Conservation (phyloP, 1,140 invertebrate genomes). For the Aphis gossypii region DNA sequence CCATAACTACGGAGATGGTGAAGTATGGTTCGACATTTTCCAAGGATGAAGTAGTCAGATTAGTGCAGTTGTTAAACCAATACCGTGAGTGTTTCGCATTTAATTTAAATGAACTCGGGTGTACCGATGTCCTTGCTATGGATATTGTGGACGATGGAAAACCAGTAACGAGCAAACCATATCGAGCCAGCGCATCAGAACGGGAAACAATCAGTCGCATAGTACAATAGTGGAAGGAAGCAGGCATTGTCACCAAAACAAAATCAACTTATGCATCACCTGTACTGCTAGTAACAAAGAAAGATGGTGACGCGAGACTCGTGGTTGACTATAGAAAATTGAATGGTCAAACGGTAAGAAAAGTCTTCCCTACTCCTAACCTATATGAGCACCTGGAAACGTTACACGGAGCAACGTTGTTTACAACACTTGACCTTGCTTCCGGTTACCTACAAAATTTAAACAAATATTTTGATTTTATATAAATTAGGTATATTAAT, state of each 20-base stretch:
- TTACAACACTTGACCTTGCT: constrained; percentile 58
- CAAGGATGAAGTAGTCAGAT: not conserved
- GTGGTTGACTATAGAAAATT: constrained; percentile 60
- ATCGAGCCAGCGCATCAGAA: not conserved
- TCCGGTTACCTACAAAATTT: constrained; percentile 60
- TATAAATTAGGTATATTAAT: too few species aligned
- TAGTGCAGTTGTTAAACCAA: constrained; percentile 15
- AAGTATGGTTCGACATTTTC: not conserved
- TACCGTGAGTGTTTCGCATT: not conserved
- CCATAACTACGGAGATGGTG: not conserved
- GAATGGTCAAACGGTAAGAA: constrained; percentile 59
- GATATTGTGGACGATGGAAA: not conserved
- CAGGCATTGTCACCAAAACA: constrained; percentile 60
- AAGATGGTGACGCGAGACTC: constrained; percentile 56
- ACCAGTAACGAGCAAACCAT: not conserved
- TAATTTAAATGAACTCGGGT: not conserved
- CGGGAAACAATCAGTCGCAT: not conserved
- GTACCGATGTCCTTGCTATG: not conserved
- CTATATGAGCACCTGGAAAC: constrained; percentile 60
- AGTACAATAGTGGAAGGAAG: constrained; percentile 54
- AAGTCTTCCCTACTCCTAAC: constrained; percentile 60
- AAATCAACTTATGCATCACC: constrained; percentile 62
- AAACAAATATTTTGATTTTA: too few species aligned
- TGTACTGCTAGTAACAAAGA: constrained; percentile 60
- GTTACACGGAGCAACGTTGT: constrained; percentile 57